A percentile compares a stretch with the other conserved stretches of the same genome.
These are phyloP conservation scores for Furnarius figulus DNA, from an alignment of 2,113 vertebrate genomes.

Conservation along the genomic window DNA sequence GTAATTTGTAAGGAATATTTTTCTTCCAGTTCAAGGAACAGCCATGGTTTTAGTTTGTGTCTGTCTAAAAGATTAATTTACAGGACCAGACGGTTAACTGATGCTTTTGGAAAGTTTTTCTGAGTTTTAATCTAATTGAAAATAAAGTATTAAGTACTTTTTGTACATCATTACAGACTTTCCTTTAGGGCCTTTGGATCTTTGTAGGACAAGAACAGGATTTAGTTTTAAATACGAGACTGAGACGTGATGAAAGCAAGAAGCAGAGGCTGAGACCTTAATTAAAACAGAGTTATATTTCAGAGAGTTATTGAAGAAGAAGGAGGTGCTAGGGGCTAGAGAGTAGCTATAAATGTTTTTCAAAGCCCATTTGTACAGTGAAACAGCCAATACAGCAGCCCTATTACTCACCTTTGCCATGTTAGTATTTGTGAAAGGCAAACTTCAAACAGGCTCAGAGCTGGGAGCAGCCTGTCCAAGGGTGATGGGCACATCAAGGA, in stretches of 20 bases:
- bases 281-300: slow-evolving; percentile 55
- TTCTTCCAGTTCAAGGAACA: background rate
- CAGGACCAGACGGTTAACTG: background rate
- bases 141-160: slow-evolving; percentile 16
- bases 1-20: background rate
- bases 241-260: slow-evolving; percentile 46
- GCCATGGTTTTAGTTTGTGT: background rate
- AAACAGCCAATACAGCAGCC: background rate
- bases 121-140: slow-evolving; percentile 25
- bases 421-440: background rate
- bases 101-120: slow-evolving; percentile 16
- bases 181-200: slow-evolving; percentile 12
- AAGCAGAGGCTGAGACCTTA: slow-evolving; percentile 47
- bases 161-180: background rate
- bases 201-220: slow-evolving; percentile 31
- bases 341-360: slow-evolving; percentile 16
- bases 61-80: background rate
- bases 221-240: slow-evolving; percentile 18
- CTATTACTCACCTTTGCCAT: background rate
- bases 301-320: slow-evolving; percentile 43
- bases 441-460: background rate
- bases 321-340: slow-evolving; percentile 49
- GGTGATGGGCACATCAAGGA: background rate
- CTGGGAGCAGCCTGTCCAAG: background rate
- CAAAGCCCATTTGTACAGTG: background rate